Evolutionary conservation across 2,113 vertebrate genomes (phyloP).

Genomic region (Oryzias melastigma): DNA sequence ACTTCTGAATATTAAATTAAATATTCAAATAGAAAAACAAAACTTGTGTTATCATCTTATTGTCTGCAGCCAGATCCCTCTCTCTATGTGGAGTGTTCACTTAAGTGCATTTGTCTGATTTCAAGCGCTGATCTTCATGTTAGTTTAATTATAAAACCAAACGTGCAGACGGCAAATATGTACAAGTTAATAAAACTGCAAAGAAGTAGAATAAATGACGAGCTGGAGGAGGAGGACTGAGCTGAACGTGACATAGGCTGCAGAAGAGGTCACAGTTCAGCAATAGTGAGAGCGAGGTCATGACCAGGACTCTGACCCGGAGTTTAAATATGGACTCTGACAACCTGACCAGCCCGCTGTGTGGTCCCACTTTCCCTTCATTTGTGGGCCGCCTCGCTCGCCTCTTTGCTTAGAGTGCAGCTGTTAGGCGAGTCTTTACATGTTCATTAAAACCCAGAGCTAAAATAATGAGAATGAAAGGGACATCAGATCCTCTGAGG

Average conservation of each 20-base stretch:
- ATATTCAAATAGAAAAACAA: too few relatives aligned
- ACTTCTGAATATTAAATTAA: too few relatives aligned
- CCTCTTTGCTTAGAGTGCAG: slow-evolving; percentile 18
- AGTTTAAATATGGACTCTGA: slow-evolving; percentile 64
- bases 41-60: too few relatives aligned
- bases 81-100: too few relatives aligned
- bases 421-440: slow-evolving; percentile 21
- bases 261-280: slow-evolving; percentile 13
- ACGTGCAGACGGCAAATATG: neutral
- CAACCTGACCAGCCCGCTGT: slow-evolving; percentile 53
- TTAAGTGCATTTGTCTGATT: too few relatives aligned
- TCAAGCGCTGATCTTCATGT: too few relatives aligned
- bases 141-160: neutral
- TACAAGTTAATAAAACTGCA: slow-evolving; percentile 11
- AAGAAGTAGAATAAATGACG: slow-evolving; percentile 1
- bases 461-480: slow-evolving; percentile 28
- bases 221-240: slow-evolving; percentile 17
- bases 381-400: slow-evolving; percentile 34
- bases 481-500: neutral
- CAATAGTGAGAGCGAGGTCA: slow-evolving; percentile 30
- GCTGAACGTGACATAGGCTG: slow-evolving; percentile 29
- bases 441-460: slow-evolving; percentile 30
- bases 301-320: slow-evolving; percentile 56
- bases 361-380: slow-evolving; percentile 61
- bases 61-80: too few relatives aligned